These are phyloP conservation scores for Conus ventricosus DNA, from an alignment of 1,140 invertebrate species.

Conservation along the genomic window DNA sequence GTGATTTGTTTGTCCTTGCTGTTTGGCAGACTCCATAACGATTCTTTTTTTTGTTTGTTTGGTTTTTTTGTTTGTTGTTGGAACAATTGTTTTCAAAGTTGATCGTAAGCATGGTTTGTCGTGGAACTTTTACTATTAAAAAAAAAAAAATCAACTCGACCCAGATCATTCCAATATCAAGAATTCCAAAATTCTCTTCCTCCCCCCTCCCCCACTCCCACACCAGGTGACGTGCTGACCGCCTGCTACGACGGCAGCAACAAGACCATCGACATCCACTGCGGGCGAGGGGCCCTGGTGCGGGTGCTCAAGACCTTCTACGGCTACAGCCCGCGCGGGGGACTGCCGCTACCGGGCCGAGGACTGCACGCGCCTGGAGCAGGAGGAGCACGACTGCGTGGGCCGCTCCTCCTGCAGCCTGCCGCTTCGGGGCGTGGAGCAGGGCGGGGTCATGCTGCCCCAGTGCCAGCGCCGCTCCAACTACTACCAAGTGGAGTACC, in stretches of 20 bases:
- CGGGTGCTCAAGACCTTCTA: conserved; percentile 62
- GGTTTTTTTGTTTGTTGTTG: no score
- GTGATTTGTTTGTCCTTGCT: no score
- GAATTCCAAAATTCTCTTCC: neutral
- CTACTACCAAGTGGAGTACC: conserved; percentile 69
- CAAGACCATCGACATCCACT: conserved; percentile 60
- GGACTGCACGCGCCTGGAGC: conserved; percentile 61
- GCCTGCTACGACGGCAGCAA: conserved; percentile 57
- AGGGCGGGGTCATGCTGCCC: conserved; percentile 53
- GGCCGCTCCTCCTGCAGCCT: conserved; percentile 61
- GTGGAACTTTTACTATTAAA: no score
- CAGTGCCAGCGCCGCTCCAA: conserved; percentile 56
- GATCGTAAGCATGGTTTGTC: no score
- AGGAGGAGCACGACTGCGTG: conserved; percentile 63
- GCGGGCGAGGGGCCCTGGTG: conserved; percentile 62
- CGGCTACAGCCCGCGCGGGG: conserved; percentile 57
- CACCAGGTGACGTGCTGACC: conserved; percentile 48
- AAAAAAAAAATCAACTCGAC: no score
- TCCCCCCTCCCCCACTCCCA: neutral
- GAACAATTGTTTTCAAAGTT: no score
- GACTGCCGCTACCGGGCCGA: conserved; percentile 51
- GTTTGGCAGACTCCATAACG: no score
- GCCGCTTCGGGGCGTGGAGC: conserved; percentile 56
- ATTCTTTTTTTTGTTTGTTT: no score
- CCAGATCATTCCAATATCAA: no score